These are phyloP conservation scores for Mechanitis mazaeus DNA, from an alignment of 2,888 invertebrate species.

Conservation along the genomic window DNA sequence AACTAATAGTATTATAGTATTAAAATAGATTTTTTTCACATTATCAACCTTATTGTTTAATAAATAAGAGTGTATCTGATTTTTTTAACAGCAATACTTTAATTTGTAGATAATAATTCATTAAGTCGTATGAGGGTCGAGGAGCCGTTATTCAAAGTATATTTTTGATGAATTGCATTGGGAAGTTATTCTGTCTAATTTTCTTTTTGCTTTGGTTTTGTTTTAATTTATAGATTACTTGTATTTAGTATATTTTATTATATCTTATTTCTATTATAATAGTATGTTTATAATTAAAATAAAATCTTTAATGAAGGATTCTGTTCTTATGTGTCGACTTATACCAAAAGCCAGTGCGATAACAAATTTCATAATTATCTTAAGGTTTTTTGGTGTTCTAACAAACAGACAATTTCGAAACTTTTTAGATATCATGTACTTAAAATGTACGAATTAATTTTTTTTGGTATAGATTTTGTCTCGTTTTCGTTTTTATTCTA, in stretches of 20 bases:
- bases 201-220: constrained; percentile 26
- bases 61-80: constrained; percentile 3
- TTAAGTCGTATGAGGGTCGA: constrained; percentile 35
- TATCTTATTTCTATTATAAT: too few species aligned
- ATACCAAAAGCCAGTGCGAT: too few species aligned
- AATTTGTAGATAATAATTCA: constrained; percentile 36
- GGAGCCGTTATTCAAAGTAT: constrained; percentile 41
- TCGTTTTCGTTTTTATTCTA: too few species aligned
- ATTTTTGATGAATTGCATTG: constrained; percentile 51
- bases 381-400: too few species aligned
- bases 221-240: constrained; percentile 17
- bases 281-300: too few species aligned
- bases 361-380: too few species aligned
- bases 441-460: too few species aligned
- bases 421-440: too few species aligned
- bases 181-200: constrained; percentile 43
- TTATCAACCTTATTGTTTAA: constrained; percentile 17
- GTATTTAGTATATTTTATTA: background rate
- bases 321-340: too few species aligned
- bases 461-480: too few species aligned
- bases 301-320: too few species aligned
- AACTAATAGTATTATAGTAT: constrained; percentile 21
- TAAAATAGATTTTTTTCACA: constrained; percentile 9
- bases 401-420: too few species aligned
- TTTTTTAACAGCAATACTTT: constrained; percentile 13